Evolutionary conservation across 1,140 invertebrate species (phyloP).

Genomic region (Philopotamus ludificatus): DNA sequence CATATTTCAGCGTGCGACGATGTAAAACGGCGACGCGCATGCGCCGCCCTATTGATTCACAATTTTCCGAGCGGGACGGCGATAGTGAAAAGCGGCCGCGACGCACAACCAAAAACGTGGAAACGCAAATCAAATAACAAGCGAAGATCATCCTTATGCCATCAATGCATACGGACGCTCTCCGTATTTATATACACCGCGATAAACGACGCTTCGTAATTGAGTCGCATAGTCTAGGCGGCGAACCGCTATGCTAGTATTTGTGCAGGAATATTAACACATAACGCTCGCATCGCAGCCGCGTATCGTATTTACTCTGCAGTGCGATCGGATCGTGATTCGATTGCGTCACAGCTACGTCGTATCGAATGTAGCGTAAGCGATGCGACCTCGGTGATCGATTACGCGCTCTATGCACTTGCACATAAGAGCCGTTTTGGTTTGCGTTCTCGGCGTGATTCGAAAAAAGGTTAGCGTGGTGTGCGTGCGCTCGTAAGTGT

Average conservation of each 20-base stretch:
- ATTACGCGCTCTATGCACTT: background rate
- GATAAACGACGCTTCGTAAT: background rate
- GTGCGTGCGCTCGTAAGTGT: background rate
- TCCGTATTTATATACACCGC: background rate
- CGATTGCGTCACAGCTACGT: background rate
- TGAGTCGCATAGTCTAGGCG: background rate
- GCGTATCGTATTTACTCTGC: background rate
- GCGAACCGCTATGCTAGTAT: too few species aligned
- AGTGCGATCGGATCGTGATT: background rate
- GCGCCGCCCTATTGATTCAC: constrained; percentile 12
- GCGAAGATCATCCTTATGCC: background rate
- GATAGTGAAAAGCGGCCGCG: background rate
- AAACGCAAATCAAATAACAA: background rate
- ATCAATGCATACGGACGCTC: background rate
- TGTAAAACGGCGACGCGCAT: background rate
- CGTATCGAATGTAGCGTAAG: background rate
- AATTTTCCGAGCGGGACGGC: constrained; percentile 1
- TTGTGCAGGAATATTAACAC: too few species aligned
- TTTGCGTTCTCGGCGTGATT: background rate
- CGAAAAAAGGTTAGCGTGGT: background rate
- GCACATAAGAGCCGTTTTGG: background rate
- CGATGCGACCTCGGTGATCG: background rate
- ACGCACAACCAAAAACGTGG: background rate
- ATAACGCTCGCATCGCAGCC: background rate
- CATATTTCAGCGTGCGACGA: background rate